phyloP scores from a whole-genome alignment of 2,888 invertebrate genomes.

The Chaetoderma sp. region DNA sequence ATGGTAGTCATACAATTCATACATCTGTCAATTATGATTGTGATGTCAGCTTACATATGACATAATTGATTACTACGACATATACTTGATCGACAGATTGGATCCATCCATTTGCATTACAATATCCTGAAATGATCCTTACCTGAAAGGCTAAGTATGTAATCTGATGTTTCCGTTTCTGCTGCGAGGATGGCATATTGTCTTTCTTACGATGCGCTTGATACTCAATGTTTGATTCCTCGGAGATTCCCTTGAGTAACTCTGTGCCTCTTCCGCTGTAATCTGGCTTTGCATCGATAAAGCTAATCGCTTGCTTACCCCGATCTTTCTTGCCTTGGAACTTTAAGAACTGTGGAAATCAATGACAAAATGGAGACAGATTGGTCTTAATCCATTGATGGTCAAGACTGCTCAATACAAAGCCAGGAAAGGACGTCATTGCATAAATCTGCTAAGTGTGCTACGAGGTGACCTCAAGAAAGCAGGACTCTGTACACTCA shows the following conservation, averaged over 20 bases:
- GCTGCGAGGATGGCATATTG: constrained; percentile 77
- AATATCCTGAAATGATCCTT: constrained; percentile 21
- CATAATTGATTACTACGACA: too few relatives aligned
- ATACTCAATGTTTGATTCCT: constrained; percentile 63
- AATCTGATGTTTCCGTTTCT: constrained; percentile 88
- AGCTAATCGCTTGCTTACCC: constrained; percentile 76
- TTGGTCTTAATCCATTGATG: too few relatives aligned
- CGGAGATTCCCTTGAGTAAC: constrained; percentile 79
- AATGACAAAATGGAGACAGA: neutral
- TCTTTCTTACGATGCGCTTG: constrained; percentile 51
- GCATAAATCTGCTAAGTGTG: too few relatives aligned
- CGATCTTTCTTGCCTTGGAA: constrained; percentile 78
- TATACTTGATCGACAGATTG: too few relatives aligned
- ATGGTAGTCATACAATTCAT: too few relatives aligned
- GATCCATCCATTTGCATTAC: too few relatives aligned
- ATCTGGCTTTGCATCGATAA: constrained; percentile 86
- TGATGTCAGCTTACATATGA: too few relatives aligned
- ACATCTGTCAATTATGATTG: too few relatives aligned
- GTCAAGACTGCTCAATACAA: neutral
- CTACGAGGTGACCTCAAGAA: too few relatives aligned
- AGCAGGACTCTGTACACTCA: too few relatives aligned
- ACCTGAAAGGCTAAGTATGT: constrained; percentile 91
- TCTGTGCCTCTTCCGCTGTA: constrained; percentile 86
- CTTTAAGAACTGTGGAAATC: constrained; percentile 50
- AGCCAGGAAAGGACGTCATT: too few relatives aligned